These are phyloP conservation scores for Hozukius guyotensis DNA, from an alignment of 2,797 vertebrate genomes.

Conservation along the genomic window DNA sequence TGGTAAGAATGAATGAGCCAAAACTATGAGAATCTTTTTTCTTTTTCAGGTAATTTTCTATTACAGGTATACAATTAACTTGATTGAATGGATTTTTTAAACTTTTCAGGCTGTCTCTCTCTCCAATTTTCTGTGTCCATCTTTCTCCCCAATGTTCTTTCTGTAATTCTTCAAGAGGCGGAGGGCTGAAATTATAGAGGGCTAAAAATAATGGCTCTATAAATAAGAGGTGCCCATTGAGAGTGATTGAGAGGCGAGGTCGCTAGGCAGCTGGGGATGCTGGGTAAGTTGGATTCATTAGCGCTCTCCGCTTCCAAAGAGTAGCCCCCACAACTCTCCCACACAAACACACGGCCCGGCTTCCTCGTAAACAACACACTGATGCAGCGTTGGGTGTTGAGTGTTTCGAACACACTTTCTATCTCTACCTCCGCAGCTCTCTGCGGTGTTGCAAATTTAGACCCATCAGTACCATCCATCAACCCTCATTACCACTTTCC, in stretches of 20 bases:
- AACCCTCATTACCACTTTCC: conserved; percentile 51
- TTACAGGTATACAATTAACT: not conserved
- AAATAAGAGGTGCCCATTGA: conserved; percentile 77
- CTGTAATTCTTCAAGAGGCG: conserved; percentile 64
- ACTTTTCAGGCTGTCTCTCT: not conserved
- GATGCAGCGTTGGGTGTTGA: not conserved
- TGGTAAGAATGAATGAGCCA: not conserved
- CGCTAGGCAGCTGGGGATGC: conserved; percentile 63
- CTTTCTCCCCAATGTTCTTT: conserved; percentile 30
- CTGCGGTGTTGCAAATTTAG: conserved; percentile 40
- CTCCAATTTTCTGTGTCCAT: conserved; percentile 12
- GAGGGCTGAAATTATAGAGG: conserved; percentile 69
- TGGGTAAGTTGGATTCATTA: conserved; percentile 71
- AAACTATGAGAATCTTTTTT: not conserved
- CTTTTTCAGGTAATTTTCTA: no score
- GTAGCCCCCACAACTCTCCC: conserved; percentile 41
- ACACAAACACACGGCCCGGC: conserved; percentile 17
- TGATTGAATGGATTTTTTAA: not conserved
- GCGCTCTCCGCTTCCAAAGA: conserved; percentile 43
- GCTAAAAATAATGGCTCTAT: conserved; percentile 81
- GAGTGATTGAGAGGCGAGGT: conserved; percentile 77
- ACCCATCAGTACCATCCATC: conserved; percentile 58
- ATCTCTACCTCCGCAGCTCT: conserved; percentile 24
- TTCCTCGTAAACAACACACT: conserved; percentile 6
- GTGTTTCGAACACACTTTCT: conserved; percentile 17